Evolutionary conservation across 2,797 vertebrate species (phyloP).

Genomic region (Scolopax bukidnonensis): DNA sequence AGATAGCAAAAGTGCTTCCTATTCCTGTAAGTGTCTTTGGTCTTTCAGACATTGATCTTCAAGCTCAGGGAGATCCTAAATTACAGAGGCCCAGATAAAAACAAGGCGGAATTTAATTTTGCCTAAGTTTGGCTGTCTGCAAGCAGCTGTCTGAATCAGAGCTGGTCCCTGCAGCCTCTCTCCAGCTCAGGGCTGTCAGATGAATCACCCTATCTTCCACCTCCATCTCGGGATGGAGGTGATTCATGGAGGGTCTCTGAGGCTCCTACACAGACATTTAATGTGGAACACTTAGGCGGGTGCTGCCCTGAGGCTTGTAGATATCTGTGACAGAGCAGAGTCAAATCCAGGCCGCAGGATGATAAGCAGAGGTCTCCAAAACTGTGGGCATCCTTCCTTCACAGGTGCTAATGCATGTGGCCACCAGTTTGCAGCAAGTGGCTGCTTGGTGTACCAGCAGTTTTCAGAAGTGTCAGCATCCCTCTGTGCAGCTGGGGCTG

Average conservation of each 20-base stretch:
- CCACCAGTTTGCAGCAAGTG: background rate
- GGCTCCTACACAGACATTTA: background rate
- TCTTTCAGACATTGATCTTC: background rate
- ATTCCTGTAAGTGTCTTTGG: background rate
- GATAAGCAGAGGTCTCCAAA: background rate
- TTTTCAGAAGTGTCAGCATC: background rate
- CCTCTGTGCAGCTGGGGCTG: background rate
- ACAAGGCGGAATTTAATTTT: background rate
- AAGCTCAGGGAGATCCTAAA: background rate
- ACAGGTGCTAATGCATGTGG: background rate
- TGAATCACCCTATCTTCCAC: background rate
- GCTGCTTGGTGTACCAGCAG: background rate
- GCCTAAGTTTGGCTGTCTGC: background rate
- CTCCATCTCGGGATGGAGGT: background rate
- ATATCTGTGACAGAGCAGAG: background rate
- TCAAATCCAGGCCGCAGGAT: background rate
- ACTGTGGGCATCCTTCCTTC: background rate
- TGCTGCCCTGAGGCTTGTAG: background rate
- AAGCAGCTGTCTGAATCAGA: background rate
- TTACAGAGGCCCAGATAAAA: background rate
- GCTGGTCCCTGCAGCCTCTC: background rate
- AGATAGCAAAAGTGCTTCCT: background rate
- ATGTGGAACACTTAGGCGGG: rapidly evolving
- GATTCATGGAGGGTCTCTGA: background rate
- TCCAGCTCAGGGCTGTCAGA: background rate